These are phyloP conservation scores for Drosophila affinis DNA, from an alignment of 2,888 invertebrate species.

Conservation along the genomic window DNA sequence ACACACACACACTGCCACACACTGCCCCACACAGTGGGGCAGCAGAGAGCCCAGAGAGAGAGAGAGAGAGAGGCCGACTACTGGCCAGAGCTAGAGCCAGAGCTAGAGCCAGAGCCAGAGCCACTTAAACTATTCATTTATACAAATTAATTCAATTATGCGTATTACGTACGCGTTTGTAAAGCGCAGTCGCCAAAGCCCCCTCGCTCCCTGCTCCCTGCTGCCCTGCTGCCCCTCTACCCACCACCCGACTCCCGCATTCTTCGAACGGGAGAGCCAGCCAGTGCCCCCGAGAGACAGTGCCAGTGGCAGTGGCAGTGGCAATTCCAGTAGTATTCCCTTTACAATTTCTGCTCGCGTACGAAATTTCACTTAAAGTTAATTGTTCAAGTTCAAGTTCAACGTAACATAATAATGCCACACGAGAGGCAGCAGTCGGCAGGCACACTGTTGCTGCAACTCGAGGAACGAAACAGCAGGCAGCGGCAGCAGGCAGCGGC, in stretches of 20 bases:
- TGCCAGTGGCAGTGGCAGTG: not conserved
- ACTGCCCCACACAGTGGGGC: constrained; percentile 1
- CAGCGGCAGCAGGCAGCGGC: not conserved
- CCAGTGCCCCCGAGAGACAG: not conserved
- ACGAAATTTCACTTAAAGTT: constrained; percentile 82
- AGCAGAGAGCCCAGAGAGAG: not conserved
- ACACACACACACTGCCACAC: constrained; percentile 34
- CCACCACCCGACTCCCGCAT: not conserved
- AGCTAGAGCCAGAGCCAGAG: constrained; percentile 52
- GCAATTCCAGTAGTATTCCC: constrained; percentile 33
- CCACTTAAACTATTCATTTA: constrained; percentile 82
- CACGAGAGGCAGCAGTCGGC: constrained; percentile 30
- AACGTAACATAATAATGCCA: constrained; percentile 78
- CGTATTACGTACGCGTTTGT: constrained; percentile 79
- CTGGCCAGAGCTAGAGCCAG: not conserved
- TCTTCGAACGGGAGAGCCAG: not conserved
- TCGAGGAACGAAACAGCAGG: constrained; percentile 6
- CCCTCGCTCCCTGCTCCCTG: not conserved
- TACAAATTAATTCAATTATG: constrained; percentile 83
- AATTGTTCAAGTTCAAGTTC: constrained; percentile 82
- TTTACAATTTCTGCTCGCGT: constrained; percentile 79
- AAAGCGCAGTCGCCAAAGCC: constrained; percentile 70
- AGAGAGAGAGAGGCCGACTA: not conserved
- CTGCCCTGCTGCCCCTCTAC: no score
- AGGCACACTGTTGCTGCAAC: constrained; percentile 27